Base-by-base conservation (phyloP, 2,888 invertebrate genomes). In the Siphlonurus alternatus region DNA sequence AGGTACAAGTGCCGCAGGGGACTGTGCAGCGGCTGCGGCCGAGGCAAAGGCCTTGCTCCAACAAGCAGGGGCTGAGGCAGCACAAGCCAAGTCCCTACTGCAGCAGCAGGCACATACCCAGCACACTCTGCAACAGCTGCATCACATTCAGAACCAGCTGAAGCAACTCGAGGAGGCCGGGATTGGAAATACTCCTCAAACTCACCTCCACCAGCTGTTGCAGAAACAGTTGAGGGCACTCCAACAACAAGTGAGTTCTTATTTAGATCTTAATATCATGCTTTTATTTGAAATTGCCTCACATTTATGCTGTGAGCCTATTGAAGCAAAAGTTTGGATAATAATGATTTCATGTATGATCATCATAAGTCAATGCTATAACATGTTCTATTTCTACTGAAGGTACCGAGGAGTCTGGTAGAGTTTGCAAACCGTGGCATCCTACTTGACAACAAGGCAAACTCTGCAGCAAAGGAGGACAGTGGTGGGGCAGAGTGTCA, bases 21-120 rank as follows among this genome's bases (percentile, higher is more conserved):
- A 20, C 7, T 5, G 77, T 83, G 69, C 83, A 83, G 74, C 78
- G 79, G 38, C 79, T 80, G 72, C 80, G 80, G 71, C 79, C 80
- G 60, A 78, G 23, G 62, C 24, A 54, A 25, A 53, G 54, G 23
- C 20, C 22, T n/a, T 22, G 51, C 78, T 67, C 76, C 80, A 56
- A 77, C 79, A 38, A 38, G 38, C 38, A 38, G 38, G 38, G 56
- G 22, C 19, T 22, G 22, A 22, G 19, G 56, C n/a, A 56, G 56
- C 56, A 22, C 56, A 56, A 56, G 56, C 56, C 22, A 56, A 56
- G 22, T 56, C 56, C 7, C 56, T 56, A 22, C n/a, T 56, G 56
- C 56, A 56, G n/a, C 56, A 56, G 20, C n/a, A n/a, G n/a, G 56
- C 56, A 5, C 64, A 64, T 19, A 38, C 61, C 3, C 64, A 61